Conservation (phyloP, 2,888 invertebrate genomes). For the Hemaris fuciformis region DNA sequence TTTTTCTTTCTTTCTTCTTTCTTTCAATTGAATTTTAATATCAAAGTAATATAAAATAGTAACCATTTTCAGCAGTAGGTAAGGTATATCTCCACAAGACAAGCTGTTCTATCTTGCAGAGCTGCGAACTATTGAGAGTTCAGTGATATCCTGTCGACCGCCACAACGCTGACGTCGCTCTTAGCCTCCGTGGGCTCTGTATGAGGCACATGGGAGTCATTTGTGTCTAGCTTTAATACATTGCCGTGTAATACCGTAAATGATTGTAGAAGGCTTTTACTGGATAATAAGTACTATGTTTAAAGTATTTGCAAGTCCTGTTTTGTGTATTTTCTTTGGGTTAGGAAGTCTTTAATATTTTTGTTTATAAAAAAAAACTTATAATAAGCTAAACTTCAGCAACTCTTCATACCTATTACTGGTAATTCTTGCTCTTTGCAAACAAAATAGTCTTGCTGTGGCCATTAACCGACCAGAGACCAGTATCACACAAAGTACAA, state of each 20-base stretch:
- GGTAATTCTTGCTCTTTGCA: no score
- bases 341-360: no score
- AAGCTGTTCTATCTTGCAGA: neutral
- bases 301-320: neutral
- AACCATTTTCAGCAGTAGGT: neutral
- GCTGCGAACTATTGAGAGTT: slow-evolving; percentile 14
- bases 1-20: no score
- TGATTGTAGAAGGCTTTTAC: neutral
- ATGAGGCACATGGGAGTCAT: neutral
- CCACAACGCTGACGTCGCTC: slow-evolving; percentile 12
- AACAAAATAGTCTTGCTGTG: no score
- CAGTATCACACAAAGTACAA: no score
- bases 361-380: no score
- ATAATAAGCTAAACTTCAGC: no score
- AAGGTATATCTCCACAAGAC: neutral
- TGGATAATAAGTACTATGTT: neutral
- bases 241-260: neutral
- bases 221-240: neutral
- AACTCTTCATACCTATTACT: no score
- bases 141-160: slow-evolving; percentile 16
- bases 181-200: slow-evolving; percentile 12
- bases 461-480: no score
- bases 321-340: no score
- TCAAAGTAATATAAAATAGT: no score
- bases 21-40: no score